Base-by-base conservation (phyloP, 2,888 invertebrate genomes). In the Xanthia togata region DNA sequence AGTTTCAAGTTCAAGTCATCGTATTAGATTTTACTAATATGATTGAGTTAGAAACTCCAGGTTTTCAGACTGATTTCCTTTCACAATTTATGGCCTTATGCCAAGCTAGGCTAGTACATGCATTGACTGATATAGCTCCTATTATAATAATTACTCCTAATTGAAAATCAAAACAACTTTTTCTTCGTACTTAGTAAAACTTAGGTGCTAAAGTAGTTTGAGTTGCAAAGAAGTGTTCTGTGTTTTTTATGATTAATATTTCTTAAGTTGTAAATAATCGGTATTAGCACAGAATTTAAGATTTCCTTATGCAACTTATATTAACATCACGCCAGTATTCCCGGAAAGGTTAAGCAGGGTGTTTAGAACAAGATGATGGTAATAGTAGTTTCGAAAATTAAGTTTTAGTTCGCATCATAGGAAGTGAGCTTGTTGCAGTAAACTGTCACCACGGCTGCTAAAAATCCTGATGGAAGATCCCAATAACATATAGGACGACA, bases 51-150 rank as follows among this genome's bases (percentile, higher is more conserved):
- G 69, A 82, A 84, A 64, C 12, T 35, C 53, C 17, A 60, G 44
- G 26, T 23, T 74, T 75, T 70, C 82, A 50, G 77, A 35, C 47
- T 47, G 67, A 76, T 76, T 81, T 73, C 47, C n/a, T 82, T 81
- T 76, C 76, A 81, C 84, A 70, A 73, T 70, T 59, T 59, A 76
- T 81, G 76, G 81, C n/a, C 23, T 76, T 55, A 9, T 31, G 76
- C 84, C 76, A 73, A 53, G 55, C 31, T 57, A n/a, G 38, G 31
- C 31, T 55, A n/a, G 8, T 17, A 55, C 70, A 63, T 59, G 69
- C 23, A 60, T 14, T 5, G 76, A 80, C 41, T 73, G 62, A 73
- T 82, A 73, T 73, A 55, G 73, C 70, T 63, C 70, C 9, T 50
- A 80, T 76, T 76, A 83, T 1, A 72, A 70, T 75, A 71, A 75